These are phyloP conservation scores for Synergus japonicus DNA, from an alignment of 2,888 invertebrate species.

Conservation along the genomic window DNA sequence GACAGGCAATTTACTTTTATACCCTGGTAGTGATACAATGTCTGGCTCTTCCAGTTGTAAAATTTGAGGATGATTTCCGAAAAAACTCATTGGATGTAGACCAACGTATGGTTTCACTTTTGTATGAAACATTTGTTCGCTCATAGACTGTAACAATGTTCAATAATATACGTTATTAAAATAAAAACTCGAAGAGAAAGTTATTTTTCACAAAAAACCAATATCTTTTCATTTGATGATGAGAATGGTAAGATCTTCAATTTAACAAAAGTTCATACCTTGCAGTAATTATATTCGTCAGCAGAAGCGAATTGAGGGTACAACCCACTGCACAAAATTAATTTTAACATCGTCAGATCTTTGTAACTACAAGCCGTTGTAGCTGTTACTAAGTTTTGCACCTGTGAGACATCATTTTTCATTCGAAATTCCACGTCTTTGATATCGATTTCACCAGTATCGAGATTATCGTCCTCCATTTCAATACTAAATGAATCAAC, in stretches of 20 bases:
- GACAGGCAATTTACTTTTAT: slow-evolving; percentile 84
- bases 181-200: neutral
- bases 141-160: slow-evolving; percentile 80
- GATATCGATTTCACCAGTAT: slow-evolving; percentile 83
- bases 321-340: slow-evolving; percentile 93
- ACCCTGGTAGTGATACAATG: slow-evolving; percentile 83
- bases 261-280: slow-evolving; percentile 77
- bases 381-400: slow-evolving; percentile 83
- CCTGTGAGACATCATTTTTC: slow-evolving; percentile 86
- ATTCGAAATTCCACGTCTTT: slow-evolving; percentile 93
- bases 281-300: slow-evolving; percentile 95
- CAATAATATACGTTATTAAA: neutral
- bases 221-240: no score
- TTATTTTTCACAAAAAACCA: neutral
- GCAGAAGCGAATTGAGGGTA: slow-evolving; percentile 97
- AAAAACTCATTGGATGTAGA: slow-evolving; percentile 93
- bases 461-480: slow-evolving; percentile 80
- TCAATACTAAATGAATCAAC: slow-evolving; percentile 84
- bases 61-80: slow-evolving; percentile 88
- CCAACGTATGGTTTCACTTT: slow-evolving; percentile 93
- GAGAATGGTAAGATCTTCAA: neutral
- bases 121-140: slow-evolving; percentile 91
- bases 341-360: slow-evolving; percentile 85
- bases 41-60: slow-evolving; percentile 89
- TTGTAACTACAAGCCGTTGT: slow-evolving; percentile 83